Evolutionary conservation across 2,797 vertebrate species (phyloP), one percentile per base, ranked within the genome.

Genomic region (Micrastur ruficollis): DNA sequence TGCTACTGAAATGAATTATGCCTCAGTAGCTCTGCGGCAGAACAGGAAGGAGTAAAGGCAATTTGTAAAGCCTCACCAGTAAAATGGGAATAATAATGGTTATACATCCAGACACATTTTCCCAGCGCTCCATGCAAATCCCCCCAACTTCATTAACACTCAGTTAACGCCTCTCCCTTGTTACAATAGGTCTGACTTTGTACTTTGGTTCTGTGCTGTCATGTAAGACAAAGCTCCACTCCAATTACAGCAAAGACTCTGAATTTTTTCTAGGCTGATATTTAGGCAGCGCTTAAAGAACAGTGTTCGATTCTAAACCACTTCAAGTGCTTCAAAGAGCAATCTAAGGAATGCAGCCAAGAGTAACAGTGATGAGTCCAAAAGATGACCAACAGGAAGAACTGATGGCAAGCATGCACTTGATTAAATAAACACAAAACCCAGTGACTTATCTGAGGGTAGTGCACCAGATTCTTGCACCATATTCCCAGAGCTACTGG

Each of bases 51-150:
- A 71, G 31, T 19, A 38, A 27, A 59, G 22, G 26, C 32, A 50
- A 72, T 62, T 52, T 72, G 20, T 44, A 83, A 89, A 89, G 23
- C 26, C 23, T 55, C n/a, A 52, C 29, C 52, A 50, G 50, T 78
- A 73, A n/a, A 63, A 61, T 12, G 13, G 36, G 20, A 87, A 65
- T 31, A 59, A 55, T 4, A 78, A 40, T 0, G 1, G 22, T 81
- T 40, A 42, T 1, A n/a, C 31, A 70, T 8, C 27, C 61, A 73
- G 50, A 38, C 21, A n/a, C 0, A 0, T 53, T 47, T 15, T 58
- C n/a, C 27, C 31, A 34, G 31, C 1, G 0, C 40, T 38, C 31
- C 52, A 56, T 4, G 0, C 9, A 11, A 73, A 34, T 27, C 25
- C 44, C 34, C 58, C 34, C 42, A 19, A 56, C 18, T 71, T 66